A percentile compares a stretch with the other conserved stretches of the same genome.
Conservation (phyloP, 1,140 invertebrate genomes). For the Lepidurus arcticus region DNA sequence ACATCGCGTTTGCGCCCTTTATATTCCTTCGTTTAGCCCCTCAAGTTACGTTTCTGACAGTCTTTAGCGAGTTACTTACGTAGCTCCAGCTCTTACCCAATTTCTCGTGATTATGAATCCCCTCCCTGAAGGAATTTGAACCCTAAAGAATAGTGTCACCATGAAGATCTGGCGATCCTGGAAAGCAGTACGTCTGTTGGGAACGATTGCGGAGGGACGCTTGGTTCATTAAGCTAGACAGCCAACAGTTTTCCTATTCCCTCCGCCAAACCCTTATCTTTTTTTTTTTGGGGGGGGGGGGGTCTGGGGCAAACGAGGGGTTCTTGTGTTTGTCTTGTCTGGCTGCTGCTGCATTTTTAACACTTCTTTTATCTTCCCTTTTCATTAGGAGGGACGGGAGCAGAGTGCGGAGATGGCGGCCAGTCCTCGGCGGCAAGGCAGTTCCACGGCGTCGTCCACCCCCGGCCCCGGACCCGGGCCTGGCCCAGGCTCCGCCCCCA, state of each 20-base stretch:
- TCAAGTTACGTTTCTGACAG: conserved; percentile 14
- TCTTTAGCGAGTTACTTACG: not conserved
- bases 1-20: conserved; percentile 13
- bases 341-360: not conserved
- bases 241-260: not conserved
- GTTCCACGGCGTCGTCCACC: conserved; percentile 40
- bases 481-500: conserved; percentile 50
- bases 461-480: conserved; percentile 49
- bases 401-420: conserved; percentile 65
- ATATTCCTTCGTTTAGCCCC: not conserved
- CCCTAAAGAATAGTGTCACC: not conserved
- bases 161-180: conserved; percentile 11
- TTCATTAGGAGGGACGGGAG: conserved; percentile 37
- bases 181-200: not conserved
- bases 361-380: conserved; percentile 1
- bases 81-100: not conserved
- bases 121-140: not conserved
- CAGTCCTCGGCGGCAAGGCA: conserved; percentile 70
- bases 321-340: not conserved
- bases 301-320: not conserved
- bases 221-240: not conserved
- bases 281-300: too few relatives aligned
- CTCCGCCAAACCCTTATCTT: too few relatives aligned
- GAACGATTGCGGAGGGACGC: not conserved
- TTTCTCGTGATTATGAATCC: not conserved